Percentiles rank a stretch among this genome's conserved stretches.
Evolutionary conservation across 64 coral and sea anemone genomes (phyloP).

Genomic region (Montipora foliosa): DNA sequence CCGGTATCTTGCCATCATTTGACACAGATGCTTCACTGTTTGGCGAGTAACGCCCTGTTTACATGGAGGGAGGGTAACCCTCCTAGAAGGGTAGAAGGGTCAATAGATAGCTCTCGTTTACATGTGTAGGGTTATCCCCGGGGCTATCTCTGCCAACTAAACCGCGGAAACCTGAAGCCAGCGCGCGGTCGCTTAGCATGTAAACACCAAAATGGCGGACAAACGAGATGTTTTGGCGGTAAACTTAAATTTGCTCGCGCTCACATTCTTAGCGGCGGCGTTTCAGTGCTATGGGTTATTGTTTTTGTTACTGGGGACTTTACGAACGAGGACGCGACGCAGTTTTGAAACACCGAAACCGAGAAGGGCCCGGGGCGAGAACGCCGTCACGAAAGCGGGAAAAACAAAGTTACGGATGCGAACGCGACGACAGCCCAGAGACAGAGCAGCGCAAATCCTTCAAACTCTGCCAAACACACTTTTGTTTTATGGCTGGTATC

Average conservation of each 20-base stretch:
- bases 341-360: no score
- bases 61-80: slow-evolving; percentile 5
- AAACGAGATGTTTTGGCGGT: slow-evolving; percentile 11
- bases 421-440: no score
- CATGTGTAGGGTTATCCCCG: neutral
- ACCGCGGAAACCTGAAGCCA: slow-evolving; percentile 1
- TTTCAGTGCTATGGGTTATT: slow-evolving; percentile 50
- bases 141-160: neutral
- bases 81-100: slow-evolving; percentile 6
- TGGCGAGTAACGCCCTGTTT: neutral
- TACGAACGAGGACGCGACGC: no score
- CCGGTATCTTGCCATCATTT: no score
- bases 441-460: no score
- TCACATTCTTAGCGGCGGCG: neutral
- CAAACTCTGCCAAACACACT: no score
- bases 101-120: slow-evolving; percentile 4
- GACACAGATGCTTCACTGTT: no score
- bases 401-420: no score
- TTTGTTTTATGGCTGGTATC: no score
- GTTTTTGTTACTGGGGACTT: neutral
- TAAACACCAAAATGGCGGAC: slow-evolving; percentile 27
- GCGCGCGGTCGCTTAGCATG: neutral
- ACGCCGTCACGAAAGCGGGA: no score
- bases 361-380: no score
- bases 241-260: neutral